Evolutionary conservation across 2,888 invertebrate genomes (phyloP).

Genomic region (Ophion ventricosus): DNA sequence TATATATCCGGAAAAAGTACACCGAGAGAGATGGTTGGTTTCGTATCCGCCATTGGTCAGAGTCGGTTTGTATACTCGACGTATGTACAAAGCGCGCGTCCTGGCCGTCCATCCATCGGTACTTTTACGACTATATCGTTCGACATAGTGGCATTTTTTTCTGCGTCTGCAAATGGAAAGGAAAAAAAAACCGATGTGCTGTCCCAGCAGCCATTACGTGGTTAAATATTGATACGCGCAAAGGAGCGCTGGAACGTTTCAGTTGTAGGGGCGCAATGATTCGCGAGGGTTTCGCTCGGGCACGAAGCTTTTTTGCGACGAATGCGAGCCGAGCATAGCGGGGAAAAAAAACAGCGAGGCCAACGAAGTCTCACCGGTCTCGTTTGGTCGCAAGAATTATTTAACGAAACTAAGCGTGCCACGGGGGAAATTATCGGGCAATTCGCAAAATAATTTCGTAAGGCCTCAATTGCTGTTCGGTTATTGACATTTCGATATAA

Average conservation of each 20-base stretch:
- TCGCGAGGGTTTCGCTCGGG: slow-evolving; percentile 25
- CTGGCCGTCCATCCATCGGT: neutral
- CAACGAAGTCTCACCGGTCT: neutral
- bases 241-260: slow-evolving; percentile 21
- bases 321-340: neutral
- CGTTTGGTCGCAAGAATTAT: neutral
- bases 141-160: slow-evolving; percentile 31
- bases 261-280: neutral
- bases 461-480: neutral
- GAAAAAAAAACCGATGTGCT: slow-evolving; percentile 20
- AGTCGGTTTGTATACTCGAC: slow-evolving; percentile 5
- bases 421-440: neutral
- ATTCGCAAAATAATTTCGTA: neutral
- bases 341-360: neutral
- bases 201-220: slow-evolving; percentile 32
- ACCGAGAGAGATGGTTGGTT: slow-evolving; percentile 14
- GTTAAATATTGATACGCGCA: slow-evolving; percentile 49
- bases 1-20: slow-evolving; percentile 9
- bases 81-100: slow-evolving; percentile 1
- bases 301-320: neutral
- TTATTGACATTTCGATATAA: neutral
- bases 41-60: slow-evolving; percentile 2
- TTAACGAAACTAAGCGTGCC: neutral
- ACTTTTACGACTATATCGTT: neutral
- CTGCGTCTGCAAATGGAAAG: neutral